Percentiles rank a stretch among this genome's conserved stretches.
These are phyloP conservation scores for Leucosticte australis DNA, from an alignment of 2,113 vertebrate species.

Conservation along the genomic window DNA sequence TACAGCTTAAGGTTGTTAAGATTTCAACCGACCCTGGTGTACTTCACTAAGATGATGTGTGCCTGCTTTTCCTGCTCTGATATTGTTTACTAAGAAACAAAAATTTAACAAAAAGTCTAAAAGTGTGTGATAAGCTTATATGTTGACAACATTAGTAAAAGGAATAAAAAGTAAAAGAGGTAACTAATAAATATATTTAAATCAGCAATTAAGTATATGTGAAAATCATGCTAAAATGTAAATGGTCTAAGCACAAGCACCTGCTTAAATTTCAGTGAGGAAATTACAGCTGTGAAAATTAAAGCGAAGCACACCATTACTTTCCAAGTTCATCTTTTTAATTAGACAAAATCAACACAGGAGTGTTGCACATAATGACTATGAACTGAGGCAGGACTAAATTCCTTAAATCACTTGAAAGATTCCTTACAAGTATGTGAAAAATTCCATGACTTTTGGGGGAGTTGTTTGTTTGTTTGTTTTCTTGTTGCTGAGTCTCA, in stretches of 20 bases:
- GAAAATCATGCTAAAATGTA: not conserved
- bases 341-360: not conserved
- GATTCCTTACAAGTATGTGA: not conserved
- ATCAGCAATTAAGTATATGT: not conserved
- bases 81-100: not conserved
- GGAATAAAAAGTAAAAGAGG: not conserved
- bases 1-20: not conserved
- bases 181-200: not conserved
- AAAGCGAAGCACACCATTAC: not conserved
- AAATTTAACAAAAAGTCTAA: not conserved
- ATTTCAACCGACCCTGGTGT: not conserved
- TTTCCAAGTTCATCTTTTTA: not conserved
- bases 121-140: not conserved
- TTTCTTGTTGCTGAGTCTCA: not conserved
- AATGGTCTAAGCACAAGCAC: not conserved
- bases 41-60: not conserved
- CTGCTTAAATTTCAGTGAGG: not conserved
- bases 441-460: not conserved
- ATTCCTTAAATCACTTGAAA: not conserved
- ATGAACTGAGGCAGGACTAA: not conserved
- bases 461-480: not conserved
- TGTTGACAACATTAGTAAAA: not conserved
- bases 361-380: not conserved
- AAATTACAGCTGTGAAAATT: not conserved
- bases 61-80: not conserved